Evolutionary conservation across 2,888 invertebrate species (phyloP), one percentile per base, ranked within the genome.

Genomic region (Drosophila fungiperda): DNA sequence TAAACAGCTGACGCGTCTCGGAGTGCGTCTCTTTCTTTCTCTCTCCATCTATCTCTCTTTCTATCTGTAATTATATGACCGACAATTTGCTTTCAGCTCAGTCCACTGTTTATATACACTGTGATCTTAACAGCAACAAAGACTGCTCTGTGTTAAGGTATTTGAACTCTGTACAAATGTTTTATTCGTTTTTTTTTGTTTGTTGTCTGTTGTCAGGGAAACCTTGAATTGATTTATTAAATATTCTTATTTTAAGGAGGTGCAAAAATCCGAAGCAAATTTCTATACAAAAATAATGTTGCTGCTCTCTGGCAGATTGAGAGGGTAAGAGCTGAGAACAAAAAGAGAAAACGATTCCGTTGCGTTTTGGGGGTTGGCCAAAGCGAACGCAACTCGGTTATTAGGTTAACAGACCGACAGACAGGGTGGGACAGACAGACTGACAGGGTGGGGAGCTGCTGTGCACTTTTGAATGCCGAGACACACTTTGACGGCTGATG

Each of bases 101-200:
- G 36, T 52, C 17, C 45, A 45, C 50, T 11, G 17, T 35, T 54
- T 17, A 55, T 45, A 38, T 50, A 42, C 54, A 45, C 35, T 12
- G 26, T 32, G 20, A 17, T 50, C 40, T 38, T 32, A 32, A 40
- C 15, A 32, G 35, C 15, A 40, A 12, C 11, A 23, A 50, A 15
- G 32, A 17, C 36, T 17, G 11, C 20, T 23, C 4, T 23, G 26
- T 35, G 60, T 17, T n/a, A 20, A 71, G 78, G 76, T 69, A 68
- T 69, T 78, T 78, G 76, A 79, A 79, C 78, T 76, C 40, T 55
- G 52, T 6, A 7, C 55, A 75, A 68, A 68, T 78, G 75, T 78
- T 78, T 67, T 69, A 66, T 52, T 65, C 68, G 63, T 29, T 26
- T 26, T 11, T 26, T 11, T 12, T 29, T 54, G 12, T 38, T 7